Evolutionary conservation across 2,797 vertebrate species (phyloP), one percentile per base, ranked within the genome.

Genomic region (Lacerta viridis): DNA sequence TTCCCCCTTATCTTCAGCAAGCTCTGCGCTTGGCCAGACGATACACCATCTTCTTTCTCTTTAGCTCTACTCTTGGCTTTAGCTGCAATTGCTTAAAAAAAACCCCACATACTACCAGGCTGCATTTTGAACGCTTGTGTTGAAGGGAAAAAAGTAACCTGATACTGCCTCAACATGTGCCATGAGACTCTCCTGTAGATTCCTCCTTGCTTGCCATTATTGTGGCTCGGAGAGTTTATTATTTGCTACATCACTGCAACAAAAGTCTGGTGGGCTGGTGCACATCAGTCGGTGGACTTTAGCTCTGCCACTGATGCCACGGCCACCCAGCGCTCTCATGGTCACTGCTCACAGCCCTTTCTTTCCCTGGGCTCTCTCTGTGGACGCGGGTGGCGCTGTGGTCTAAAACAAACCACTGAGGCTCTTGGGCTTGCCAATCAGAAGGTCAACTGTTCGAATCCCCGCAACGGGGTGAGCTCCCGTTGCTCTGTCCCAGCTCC

Each of bases 1-100:
- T 95, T 96, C 92, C 90, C 91, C 88, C 90, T 92, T 81, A 29
- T 86, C 89, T 91, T 88, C 81, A 86, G 90, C 90, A 90, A 87
- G 90, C 88, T 90, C 80, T 90, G 91, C 86, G 8, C 86, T 94
- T 93, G 90, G 91, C 93, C 17, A 2, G 89, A 88, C 43, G 36
- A 8, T 71, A 4, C 0, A 0, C 83, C 25, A 39, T 75, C 71
- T 50, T 72, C 10, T 59, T 50, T 76, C 72, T 39, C 29, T 85
- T 76, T 69, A 85, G 46, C 41, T 33, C 69, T 89, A 39, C 41
- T 75, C 55, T 39, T 86, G 1, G 61, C 72, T 29, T 3, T 39
- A 68, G 18, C 23, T 20, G 4, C 36, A 10, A 4, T 75, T 25
- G 64, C 25, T 74, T 41, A 7, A 41, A 66, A 77, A 50, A 25